Conservation (phyloP, 2,113 vertebrate genomes). For the Perognathus longimembris region DNA sequence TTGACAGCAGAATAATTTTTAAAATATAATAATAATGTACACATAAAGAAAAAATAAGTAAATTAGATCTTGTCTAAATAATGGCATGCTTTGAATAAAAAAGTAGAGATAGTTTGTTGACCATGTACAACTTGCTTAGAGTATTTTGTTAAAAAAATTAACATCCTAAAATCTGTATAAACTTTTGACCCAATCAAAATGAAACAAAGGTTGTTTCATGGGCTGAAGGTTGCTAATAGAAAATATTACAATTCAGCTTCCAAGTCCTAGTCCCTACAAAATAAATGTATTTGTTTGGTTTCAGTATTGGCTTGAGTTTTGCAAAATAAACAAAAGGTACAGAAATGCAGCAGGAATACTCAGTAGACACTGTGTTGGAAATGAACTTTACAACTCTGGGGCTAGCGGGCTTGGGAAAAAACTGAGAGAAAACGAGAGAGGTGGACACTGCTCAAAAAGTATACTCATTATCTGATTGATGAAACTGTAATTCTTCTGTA, state of each 20-base stretch:
- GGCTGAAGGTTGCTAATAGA: background rate
- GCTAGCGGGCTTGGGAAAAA: no score
- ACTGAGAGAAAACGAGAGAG: no score
- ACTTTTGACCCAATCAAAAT: background rate
- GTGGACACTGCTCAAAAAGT: no score
- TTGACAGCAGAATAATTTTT: background rate
- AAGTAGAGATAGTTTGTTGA: background rate
- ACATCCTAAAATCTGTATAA: background rate
- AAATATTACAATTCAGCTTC: background rate
- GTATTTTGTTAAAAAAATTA: background rate
- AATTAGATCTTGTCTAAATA: background rate
- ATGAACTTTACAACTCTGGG: no score
- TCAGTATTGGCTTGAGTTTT: no score
- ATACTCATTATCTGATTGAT: no score
- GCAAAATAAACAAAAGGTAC: no score
- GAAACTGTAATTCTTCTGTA: no score
- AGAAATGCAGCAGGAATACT: no score
- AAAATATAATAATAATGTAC: slow-evolving; percentile 19
- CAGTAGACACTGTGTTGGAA: no score
- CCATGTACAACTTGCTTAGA: background rate
- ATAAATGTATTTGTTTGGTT: no score
- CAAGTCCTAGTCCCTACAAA: background rate
- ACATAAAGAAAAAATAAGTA: background rate
- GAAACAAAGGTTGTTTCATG: background rate
- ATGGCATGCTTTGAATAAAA: background rate